phyloP scores from a whole-genome alignment of 1,140 invertebrate species.

The Cyclargus thomasi region DNA sequence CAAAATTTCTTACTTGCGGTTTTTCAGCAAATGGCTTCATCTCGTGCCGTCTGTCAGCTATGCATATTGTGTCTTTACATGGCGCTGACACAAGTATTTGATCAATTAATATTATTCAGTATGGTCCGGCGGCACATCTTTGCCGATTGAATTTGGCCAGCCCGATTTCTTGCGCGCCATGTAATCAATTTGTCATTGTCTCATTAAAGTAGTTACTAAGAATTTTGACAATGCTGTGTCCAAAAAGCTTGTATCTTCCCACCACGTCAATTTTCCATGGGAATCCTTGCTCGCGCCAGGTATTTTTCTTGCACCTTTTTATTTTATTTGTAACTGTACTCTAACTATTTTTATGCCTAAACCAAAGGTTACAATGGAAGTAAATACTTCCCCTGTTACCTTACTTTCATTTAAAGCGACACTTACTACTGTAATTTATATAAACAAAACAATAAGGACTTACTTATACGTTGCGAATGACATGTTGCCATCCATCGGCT shows the following conservation, averaged over 20 bases:
- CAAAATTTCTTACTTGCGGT: constrained; percentile 41
- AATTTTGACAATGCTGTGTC: not conserved
- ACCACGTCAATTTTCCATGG: not conserved
- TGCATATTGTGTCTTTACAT: constrained; percentile 43
- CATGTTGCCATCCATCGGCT: constrained; percentile 64
- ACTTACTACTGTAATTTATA: not conserved
- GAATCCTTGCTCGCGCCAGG: no score
- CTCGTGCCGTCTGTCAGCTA: constrained; percentile 27
- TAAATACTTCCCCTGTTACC: no score
- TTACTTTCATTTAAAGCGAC: not conserved
- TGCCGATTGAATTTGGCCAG: constrained; percentile 15
- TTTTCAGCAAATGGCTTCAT: constrained; percentile 71
- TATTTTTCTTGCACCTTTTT: no score
- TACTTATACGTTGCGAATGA: constrained; percentile 65
- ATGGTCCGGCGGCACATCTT: constrained; percentile 25
- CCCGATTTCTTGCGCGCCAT: not conserved
- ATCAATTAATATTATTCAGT: constrained; percentile 32
- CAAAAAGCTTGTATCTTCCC: not conserved
- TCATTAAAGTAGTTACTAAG: constrained; percentile 13
- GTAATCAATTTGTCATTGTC: constrained; percentile 17
- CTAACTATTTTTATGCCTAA: no score
- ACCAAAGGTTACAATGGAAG: no score
- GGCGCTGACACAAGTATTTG: constrained; percentile 30
- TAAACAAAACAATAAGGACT: constrained; percentile 30
- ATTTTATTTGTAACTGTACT: no score